A percentile compares a stretch with the other conserved stretches of the same genome.
These are phyloP conservation scores for Sparidentex hasta DNA, from an alignment of 2,797 vertebrate species.

Conservation along the genomic window DNA sequence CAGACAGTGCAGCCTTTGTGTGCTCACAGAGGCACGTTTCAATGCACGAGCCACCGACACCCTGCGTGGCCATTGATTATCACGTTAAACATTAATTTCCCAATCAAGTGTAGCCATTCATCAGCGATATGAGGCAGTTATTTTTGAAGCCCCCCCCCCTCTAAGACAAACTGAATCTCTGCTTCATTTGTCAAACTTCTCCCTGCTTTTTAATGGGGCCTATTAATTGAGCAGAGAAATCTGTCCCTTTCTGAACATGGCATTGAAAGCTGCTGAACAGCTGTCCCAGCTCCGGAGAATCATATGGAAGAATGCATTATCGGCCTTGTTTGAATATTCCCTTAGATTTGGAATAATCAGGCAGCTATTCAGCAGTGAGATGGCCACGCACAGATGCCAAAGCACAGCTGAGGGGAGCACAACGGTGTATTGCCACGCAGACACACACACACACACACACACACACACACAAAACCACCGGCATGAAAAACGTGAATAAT, in stretches of 20 bases:
- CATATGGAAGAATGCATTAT: constrained; percentile 85
- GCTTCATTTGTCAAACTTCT: constrained; percentile 75
- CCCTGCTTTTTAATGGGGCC: constrained; percentile 75
- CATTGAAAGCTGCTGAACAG: constrained; percentile 81
- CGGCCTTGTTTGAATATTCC: constrained; percentile 85
- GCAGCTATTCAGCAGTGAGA: constrained; percentile 83
- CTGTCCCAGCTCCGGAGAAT: constrained; percentile 84
- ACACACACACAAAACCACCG: constrained; percentile 42
- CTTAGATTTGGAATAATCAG: constrained; percentile 87
- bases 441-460: constrained; percentile 34
- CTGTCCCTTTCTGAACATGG: constrained; percentile 79
- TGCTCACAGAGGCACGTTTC: constrained; percentile 5
- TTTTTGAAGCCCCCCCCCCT: constrained; percentile 30
- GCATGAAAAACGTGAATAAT: constrained; percentile 75
- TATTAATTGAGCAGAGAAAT: constrained; percentile 83
- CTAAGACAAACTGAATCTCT: constrained; percentile 57
- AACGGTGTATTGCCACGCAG: constrained; percentile 62
- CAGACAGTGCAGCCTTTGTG: constrained; percentile 48
- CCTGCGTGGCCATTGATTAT: constrained; percentile 46
- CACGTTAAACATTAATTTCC: constrained; percentile 64
- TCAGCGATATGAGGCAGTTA: constrained; percentile 28
- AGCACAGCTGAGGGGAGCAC: constrained; percentile 82
- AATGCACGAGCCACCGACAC: constrained; percentile 4
- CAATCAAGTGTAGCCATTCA: constrained; percentile 42
- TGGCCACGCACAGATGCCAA: constrained; percentile 84